A percentile compares a stretch with the other conserved stretches of the same genome.
These are phyloP conservation scores for Atethmia centrago DNA, from an alignment of 2,888 invertebrate species.

Conservation along the genomic window DNA sequence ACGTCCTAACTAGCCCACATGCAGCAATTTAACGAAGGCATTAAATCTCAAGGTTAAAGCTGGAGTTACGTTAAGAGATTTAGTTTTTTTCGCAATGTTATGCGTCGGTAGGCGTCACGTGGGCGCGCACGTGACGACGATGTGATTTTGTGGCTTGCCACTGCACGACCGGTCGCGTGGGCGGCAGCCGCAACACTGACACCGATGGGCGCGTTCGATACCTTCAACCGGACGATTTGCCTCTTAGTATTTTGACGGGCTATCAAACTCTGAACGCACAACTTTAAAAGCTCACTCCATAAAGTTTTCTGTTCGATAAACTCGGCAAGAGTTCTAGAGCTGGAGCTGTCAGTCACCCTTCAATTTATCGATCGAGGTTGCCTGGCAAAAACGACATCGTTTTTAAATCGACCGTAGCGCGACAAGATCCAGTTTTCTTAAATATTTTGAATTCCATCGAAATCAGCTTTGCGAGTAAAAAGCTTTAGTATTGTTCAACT, in stretches of 20 bases:
- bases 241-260: slow-evolving; percentile 69
- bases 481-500: slow-evolving; percentile 79
- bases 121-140: slow-evolving; percentile 88
- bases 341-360: slow-evolving; percentile 70
- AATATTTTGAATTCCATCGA: slow-evolving; percentile 77
- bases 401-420: slow-evolving; percentile 66
- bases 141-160: slow-evolving; percentile 78
- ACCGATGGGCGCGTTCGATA: slow-evolving; percentile 67
- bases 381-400: slow-evolving; percentile 70
- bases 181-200: slow-evolving; percentile 82
- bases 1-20: slow-evolving; percentile 82
- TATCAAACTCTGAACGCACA: slow-evolving; percentile 56
- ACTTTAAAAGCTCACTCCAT: slow-evolving; percentile 41
- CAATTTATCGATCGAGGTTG: slow-evolving; percentile 71
- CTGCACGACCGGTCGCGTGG: slow-evolving; percentile 84
- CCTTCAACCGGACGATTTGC: slow-evolving; percentile 67
- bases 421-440: slow-evolving; percentile 74
- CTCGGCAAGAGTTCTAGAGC: slow-evolving; percentile 43
- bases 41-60: slow-evolving; percentile 88
- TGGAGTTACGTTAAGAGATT: slow-evolving; percentile 83
- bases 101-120: slow-evolving; percentile 86
- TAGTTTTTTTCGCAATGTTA: slow-evolving; percentile 88
- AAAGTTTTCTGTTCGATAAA: slow-evolving; percentile 36
- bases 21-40: slow-evolving; percentile 84
- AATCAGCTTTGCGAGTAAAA: slow-evolving; percentile 76